Conservation (phyloP, 2,888 invertebrate genomes). For the Carcina quercana region DNA sequence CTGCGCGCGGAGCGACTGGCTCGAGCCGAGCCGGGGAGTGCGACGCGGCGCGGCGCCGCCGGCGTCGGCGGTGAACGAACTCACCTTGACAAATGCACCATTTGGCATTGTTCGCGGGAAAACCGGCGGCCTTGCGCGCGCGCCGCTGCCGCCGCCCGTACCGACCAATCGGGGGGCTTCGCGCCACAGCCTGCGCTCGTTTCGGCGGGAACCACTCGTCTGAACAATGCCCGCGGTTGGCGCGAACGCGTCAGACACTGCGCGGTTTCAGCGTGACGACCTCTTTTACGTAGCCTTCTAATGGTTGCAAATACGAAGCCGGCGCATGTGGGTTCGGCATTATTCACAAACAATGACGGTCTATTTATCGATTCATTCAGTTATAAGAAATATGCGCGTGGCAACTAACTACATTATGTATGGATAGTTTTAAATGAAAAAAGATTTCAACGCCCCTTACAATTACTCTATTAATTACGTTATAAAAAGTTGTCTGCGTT, state of each 20-base stretch:
- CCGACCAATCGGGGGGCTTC: conserved; percentile 62
- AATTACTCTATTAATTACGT: conserved; percentile 29
- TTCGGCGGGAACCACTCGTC: conserved; percentile 53
- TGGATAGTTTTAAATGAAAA: conserved; percentile 19
- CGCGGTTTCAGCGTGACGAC: conserved; percentile 30
- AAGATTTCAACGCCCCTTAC: conserved; percentile 18
- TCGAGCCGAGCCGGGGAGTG: conserved; percentile 46
- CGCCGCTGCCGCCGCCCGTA: conserved; percentile 45
- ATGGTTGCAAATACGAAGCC: conserved; percentile 6
- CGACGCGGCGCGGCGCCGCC: conserved; percentile 29
- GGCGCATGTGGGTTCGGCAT: conserved; percentile 6
- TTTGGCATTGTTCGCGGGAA: conserved; percentile 75
- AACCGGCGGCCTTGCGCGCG: conserved; percentile 72
- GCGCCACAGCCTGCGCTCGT: conserved; percentile 69
- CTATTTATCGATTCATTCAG: conserved; percentile 9
- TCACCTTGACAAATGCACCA: conserved; percentile 76
- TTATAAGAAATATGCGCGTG: conserved; percentile 3
- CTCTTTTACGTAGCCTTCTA: conserved; percentile 21
- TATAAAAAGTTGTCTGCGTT: conserved; percentile 28
- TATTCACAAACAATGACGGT: not conserved
- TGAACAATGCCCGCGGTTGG: conserved; percentile 33
- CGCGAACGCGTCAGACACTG: conserved; percentile 27
- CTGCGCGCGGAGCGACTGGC: conserved; percentile 38
- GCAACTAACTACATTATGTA: conserved; percentile 12
- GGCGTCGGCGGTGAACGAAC: conserved; percentile 71